Evolutionary conservation across 1,140 invertebrate genomes (phyloP).

Genomic region (Matsumurasca onukii): DNA sequence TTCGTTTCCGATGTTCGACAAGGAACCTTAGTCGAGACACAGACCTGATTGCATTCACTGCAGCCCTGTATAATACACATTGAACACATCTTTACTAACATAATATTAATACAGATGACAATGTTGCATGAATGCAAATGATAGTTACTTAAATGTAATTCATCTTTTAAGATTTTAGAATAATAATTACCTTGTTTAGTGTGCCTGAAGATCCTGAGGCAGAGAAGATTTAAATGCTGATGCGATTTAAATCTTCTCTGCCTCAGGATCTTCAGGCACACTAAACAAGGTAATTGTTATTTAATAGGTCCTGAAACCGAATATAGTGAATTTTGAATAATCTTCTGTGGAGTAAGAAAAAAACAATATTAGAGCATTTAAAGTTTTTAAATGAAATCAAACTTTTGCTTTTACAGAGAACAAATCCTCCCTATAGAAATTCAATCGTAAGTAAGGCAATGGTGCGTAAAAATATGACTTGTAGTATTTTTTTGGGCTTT

Average conservation of each 20-base stretch:
- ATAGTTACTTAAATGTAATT: not conserved
- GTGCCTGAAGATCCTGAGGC: not conserved
- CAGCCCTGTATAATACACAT: conserved; percentile 1
- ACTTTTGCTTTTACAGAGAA: too few species aligned
- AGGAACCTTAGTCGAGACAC: conserved; percentile 1
- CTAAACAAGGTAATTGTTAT: too few species aligned
- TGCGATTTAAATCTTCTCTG: not conserved
- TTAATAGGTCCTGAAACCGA: too few species aligned
- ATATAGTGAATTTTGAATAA: too few species aligned
- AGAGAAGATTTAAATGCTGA: not conserved
- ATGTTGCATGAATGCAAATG: not conserved
- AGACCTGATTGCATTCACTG: not conserved
- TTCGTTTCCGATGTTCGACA: conserved; percentile 6
- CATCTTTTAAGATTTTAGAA: not conserved
- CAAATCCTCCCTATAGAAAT: too few species aligned
- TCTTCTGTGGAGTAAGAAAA: too few species aligned
- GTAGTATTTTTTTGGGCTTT: too few species aligned
- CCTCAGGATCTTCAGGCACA: too few species aligned
- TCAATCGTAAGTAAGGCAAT: too few species aligned
- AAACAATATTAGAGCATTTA: too few species aligned
- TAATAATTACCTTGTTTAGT: not conserved
- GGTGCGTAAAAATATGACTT: too few species aligned
- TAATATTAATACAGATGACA: not conserved
- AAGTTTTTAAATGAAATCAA: too few species aligned
- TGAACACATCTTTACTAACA: not conserved